A percentile compares a stretch with the other conserved stretches of the same genome.
Evolutionary conservation across 2,888 invertebrate genomes (phyloP).

Genomic region (Micropterix aruncella): DNA sequence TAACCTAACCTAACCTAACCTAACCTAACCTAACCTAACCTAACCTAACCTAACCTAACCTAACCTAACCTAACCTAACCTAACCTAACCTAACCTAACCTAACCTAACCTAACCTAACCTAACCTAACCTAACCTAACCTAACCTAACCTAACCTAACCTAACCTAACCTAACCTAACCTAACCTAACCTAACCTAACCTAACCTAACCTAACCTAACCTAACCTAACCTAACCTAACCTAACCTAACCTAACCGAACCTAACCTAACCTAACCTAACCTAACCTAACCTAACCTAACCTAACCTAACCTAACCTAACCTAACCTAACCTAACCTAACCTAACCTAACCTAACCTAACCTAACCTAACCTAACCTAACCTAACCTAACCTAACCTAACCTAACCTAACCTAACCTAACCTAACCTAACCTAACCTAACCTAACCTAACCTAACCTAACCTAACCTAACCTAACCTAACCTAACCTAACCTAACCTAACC

Average conservation of each 20-base stretch:
- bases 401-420: slow-evolving; percentile 10
- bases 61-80: slow-evolving; percentile 10
- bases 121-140: slow-evolving; percentile 8
- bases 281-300: slow-evolving; percentile 9
- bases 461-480: slow-evolving; percentile 12
- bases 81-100: slow-evolving; percentile 9
- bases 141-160: slow-evolving; percentile 10
- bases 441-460: slow-evolving; percentile 12
- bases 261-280: slow-evolving; percentile 12
- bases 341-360: slow-evolving; percentile 12
- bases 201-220: slow-evolving; percentile 11
- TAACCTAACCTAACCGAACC: slow-evolving; percentile 11
- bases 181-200: slow-evolving; percentile 13
- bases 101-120: slow-evolving; percentile 11
- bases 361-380: slow-evolving; percentile 9
- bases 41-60: slow-evolving; percentile 8
- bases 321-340: slow-evolving; percentile 10
- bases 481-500: slow-evolving; percentile 12
- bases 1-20: slow-evolving; percentile 1
- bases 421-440: slow-evolving; percentile 12
- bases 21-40: not conserved
- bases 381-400: slow-evolving; percentile 7
- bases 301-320: slow-evolving; percentile 12
- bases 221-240: slow-evolving; percentile 12
- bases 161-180: slow-evolving; percentile 11